phyloP scores from a whole-genome alignment of 1,140 invertebrate genomes.

The Caenorhabditis inopinata region DNA sequence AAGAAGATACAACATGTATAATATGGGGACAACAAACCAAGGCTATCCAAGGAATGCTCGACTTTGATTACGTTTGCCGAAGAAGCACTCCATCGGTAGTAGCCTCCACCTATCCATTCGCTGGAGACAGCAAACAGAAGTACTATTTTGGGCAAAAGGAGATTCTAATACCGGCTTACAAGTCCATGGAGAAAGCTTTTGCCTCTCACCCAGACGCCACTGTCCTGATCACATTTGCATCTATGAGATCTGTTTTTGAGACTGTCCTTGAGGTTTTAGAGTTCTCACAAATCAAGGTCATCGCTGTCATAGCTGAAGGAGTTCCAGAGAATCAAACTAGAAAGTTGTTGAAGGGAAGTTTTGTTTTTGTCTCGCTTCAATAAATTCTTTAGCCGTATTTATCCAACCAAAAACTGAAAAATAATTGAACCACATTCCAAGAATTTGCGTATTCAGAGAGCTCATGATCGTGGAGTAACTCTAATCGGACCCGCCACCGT shows the following conservation, averaged over 20 bases:
- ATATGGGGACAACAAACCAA: slow-evolving; percentile 98
- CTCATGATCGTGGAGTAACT: slow-evolving; percentile 78
- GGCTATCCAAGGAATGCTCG: slow-evolving; percentile 87
- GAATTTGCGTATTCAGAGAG: no score
- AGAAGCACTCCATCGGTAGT: slow-evolving; percentile 80
- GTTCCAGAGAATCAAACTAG: slow-evolving; percentile 97
- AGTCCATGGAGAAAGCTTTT: slow-evolving; percentile 95
- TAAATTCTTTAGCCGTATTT: no score
- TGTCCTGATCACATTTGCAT: slow-evolving; percentile 97
- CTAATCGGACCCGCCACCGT: slow-evolving; percentile 95
- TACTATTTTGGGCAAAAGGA: slow-evolving; percentile 99
- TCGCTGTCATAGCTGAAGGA: slow-evolving; percentile 98
- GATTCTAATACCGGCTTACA: slow-evolving; percentile 91
- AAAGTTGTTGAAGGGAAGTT: slow-evolving; percentile 87
- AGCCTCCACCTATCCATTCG: slow-evolving; percentile 96
- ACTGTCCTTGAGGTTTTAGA: slow-evolving; percentile 89
- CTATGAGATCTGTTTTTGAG: slow-evolving; percentile 92
- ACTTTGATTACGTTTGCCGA: slow-evolving; percentile 97
- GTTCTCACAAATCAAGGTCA: slow-evolving; percentile 87
- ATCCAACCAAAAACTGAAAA: no score
- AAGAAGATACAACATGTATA: slow-evolving; percentile 83
- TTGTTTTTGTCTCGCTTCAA: no score
- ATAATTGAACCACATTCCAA: no score
- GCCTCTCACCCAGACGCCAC: slow-evolving; percentile 89
- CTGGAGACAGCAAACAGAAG: slow-evolving; percentile 97